These are phyloP conservation scores for Drosophila mimetica DNA, from an alignment of 2,888 invertebrate genomes.

Conservation along the genomic window DNA sequence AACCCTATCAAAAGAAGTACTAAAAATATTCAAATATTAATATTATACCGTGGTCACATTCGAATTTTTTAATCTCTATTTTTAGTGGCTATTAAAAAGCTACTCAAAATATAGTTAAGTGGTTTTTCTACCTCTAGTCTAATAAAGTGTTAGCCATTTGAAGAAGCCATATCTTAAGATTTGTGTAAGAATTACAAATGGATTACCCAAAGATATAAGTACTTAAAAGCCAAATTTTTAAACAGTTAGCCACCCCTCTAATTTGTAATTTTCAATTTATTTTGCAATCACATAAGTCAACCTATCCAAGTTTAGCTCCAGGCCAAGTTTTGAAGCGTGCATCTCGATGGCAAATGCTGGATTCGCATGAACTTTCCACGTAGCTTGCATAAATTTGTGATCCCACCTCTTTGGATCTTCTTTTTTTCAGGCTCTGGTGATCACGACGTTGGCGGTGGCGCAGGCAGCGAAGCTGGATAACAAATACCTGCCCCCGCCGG, in stretches of 20 bases:
- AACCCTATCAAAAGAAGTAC: too few species aligned
- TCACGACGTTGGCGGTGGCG: conserved; percentile 83
- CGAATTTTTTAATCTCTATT: not conserved
- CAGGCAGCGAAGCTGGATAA: conserved; percentile 86
- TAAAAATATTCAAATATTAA: too few species aligned
- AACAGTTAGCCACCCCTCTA: not conserved
- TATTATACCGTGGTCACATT: too few species aligned
- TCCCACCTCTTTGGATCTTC: conserved; percentile 43
- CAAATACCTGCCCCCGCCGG: conserved; percentile 86
- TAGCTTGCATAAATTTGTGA: conserved; percentile 57
- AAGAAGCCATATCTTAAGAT: not conserved
- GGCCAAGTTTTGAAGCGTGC: conserved; percentile 53
- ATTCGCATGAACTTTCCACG: conserved; percentile 43
- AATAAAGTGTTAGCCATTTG: not conserved
- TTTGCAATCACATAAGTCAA: conserved; percentile 9
- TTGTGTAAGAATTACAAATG: not conserved
- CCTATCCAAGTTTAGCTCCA: not conserved
- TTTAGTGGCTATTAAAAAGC: not conserved
- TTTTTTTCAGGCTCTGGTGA: conserved; percentile 85
- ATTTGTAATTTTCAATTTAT: not conserved
- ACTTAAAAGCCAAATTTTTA: not conserved
- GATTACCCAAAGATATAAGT: not conserved
- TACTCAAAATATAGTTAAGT: not conserved
- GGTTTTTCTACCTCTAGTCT: too few species aligned
- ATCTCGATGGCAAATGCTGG: conserved; percentile 60